Conservation (phyloP, 2,797 vertebrate genomes). For the Darevskia nairensis region DNA sequence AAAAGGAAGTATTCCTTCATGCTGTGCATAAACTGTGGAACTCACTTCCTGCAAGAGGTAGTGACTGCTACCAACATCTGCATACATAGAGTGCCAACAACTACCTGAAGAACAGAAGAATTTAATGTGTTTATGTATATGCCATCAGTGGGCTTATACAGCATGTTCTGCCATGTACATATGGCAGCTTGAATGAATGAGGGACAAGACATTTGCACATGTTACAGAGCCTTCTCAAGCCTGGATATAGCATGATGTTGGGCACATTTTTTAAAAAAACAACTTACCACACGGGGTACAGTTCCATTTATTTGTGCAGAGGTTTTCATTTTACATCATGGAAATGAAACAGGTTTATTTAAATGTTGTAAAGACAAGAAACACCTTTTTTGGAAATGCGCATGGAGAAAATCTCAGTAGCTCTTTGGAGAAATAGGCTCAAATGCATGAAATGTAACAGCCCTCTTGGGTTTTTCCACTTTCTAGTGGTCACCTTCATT, state of each 20-base stretch:
- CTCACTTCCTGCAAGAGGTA: too few relatives aligned
- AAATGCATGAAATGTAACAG: conserved; percentile 33
- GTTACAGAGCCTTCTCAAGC: background rate
- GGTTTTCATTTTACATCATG: background rate
- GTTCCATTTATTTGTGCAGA: background rate
- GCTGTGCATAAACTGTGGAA: too few relatives aligned
- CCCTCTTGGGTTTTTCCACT: conserved; percentile 39
- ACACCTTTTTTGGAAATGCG: background rate
- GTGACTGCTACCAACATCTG: background rate
- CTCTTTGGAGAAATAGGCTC: background rate
- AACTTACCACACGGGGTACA: background rate
- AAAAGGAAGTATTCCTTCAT: too few relatives aligned
- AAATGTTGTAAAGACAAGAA: background rate
- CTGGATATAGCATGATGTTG: background rate
- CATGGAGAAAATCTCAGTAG: background rate
- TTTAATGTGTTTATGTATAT: background rate
- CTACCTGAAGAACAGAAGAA: background rate
- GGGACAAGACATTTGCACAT: background rate
- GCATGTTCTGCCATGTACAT: too few relatives aligned
- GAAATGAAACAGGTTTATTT: conserved; percentile 52
- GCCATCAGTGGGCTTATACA: background rate
- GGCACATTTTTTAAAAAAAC: background rate
- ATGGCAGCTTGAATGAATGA: background rate
- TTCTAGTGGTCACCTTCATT: conserved; percentile 70
- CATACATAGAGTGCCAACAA: background rate